These are phyloP conservation scores for Troides helena DNA, from an alignment of 2,888 invertebrate genomes.

Conservation along the genomic window DNA sequence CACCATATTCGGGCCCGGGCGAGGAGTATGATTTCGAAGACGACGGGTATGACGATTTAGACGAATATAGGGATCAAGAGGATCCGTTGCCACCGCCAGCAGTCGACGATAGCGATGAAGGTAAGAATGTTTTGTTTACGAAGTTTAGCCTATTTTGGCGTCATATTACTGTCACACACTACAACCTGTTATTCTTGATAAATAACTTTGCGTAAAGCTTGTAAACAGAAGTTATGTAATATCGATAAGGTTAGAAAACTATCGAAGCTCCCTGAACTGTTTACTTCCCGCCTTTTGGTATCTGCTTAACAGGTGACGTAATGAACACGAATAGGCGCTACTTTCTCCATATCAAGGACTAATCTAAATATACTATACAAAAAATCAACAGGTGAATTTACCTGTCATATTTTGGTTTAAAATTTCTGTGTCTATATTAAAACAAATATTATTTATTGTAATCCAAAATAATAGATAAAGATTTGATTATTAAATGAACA, in stretches of 20 bases:
- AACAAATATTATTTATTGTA: not conserved
- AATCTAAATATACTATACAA: constrained; percentile 6
- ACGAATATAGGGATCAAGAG: constrained; percentile 84
- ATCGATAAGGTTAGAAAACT: constrained; percentile 50
- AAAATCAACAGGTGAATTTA: not conserved
- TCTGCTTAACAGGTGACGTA: constrained; percentile 63
- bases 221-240: constrained; percentile 61
- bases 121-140: constrained; percentile 70
- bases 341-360: constrained; percentile 53
- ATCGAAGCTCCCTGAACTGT: constrained; percentile 35
- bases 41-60: constrained; percentile 85
- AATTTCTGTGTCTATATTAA: not conserved
- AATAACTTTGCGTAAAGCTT: constrained; percentile 37
- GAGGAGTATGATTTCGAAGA: constrained; percentile 88
- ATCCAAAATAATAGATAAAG: not conserved
- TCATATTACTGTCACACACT: constrained; percentile 45
- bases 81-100: constrained; percentile 75
- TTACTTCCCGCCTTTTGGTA: constrained; percentile 64
- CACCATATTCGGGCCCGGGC: constrained; percentile 83
- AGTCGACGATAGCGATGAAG: constrained; percentile 82
- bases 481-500: not conserved
- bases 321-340: constrained; percentile 50
- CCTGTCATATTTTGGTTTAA: not conserved
- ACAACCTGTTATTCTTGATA: constrained; percentile 38
- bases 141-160: constrained; percentile 54